Conservation (phyloP, 2,888 invertebrate species). For the Coenonympha glycerion region DNA sequence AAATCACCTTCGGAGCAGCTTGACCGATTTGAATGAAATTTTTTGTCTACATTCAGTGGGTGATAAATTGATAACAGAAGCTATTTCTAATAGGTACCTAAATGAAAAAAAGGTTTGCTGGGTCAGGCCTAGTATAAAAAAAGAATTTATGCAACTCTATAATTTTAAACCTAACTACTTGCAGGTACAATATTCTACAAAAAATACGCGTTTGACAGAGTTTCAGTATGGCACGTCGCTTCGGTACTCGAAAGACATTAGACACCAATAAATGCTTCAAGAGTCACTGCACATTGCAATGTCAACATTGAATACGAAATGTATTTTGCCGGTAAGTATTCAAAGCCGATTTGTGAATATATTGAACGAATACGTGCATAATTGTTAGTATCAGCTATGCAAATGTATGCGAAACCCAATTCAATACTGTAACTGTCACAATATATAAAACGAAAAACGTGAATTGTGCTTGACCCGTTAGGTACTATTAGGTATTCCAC, state of each 20-base stretch:
- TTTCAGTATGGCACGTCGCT: neutral
- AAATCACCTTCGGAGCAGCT: no score
- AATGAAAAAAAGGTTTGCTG: no score
- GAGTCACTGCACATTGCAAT: conserved; percentile 5
- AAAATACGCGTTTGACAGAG: conserved; percentile 7
- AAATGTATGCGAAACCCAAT: conserved; percentile 1
- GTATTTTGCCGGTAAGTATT: conserved; percentile 12
- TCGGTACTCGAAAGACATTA: conserved; percentile 1
- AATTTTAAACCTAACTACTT: neutral
- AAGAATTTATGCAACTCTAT: no score
- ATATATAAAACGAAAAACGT: conserved; percentile 10
- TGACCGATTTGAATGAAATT: no score
- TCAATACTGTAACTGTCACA: conserved; percentile 5
- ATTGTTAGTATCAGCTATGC: neutral
- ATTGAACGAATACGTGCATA: conserved; percentile 8
- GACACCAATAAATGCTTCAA: conserved; percentile 9
- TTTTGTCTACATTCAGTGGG: no score
- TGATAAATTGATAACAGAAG: no score
- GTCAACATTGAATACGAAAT: conserved; percentile 11
- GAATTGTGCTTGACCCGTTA: neutral
- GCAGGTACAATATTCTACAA: neutral
- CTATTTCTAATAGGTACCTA: no score
- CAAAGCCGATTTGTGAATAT: conserved; percentile 9
- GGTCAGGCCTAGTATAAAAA: no score
- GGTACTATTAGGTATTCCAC: no score